Conservation (phyloP, 1,140 invertebrate species). For the Sarcophaga bullata region DNA sequence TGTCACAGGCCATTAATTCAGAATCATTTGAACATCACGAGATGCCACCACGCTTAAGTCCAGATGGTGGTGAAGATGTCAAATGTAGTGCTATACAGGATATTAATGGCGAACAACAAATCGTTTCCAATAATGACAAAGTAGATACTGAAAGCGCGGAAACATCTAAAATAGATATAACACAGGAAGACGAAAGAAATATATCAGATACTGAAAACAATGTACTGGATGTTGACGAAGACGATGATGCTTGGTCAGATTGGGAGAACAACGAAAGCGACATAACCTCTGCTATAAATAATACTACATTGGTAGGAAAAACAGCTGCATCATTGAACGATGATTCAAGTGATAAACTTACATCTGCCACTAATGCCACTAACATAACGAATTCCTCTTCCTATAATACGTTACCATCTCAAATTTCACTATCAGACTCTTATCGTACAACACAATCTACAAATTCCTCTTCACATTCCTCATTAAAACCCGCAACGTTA, state of each 20-base stretch:
- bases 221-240: constrained; percentile 54
- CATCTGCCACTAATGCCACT: not conserved
- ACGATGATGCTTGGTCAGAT: constrained; percentile 76
- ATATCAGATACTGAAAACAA: constrained; percentile 60
- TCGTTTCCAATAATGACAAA: not conserved
- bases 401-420: constrained; percentile 27
- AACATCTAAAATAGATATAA: constrained; percentile 9
- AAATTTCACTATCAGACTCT: constrained; percentile 32
- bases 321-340: not conserved
- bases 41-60: constrained; percentile 78
- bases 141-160: not conserved
- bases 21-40: constrained; percentile 51
- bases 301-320: not conserved
- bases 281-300: constrained; percentile 45
- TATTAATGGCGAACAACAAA: constrained; percentile 43
- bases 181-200: constrained; percentile 44
- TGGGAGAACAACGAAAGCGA: constrained; percentile 72
- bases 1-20: constrained; percentile 42
- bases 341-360: constrained; percentile 12
- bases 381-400: constrained; percentile 23
- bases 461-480: constrained; percentile 39
- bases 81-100: constrained; percentile 66
- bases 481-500: constrained; percentile 38
- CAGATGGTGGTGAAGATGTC: constrained; percentile 82
- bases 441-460: constrained; percentile 44